Conservation (phyloP, 2,113 vertebrate species). For the Chiloscyllium plagiosum region DNA sequence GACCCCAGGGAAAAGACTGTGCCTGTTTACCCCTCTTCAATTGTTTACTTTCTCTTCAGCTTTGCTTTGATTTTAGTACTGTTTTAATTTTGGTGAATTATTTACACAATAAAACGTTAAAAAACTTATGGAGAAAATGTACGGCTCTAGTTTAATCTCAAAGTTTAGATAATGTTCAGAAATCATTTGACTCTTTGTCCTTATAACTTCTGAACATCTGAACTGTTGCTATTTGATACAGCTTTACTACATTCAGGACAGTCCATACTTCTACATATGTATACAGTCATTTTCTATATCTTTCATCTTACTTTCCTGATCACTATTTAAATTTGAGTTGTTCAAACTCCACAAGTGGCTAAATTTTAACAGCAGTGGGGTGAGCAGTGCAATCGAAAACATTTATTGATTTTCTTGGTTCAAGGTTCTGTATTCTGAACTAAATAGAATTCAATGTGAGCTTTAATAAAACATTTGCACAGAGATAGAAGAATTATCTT, state of each 20-base stretch:
- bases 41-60: background rate
- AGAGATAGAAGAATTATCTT: background rate
- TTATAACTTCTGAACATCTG: background rate
- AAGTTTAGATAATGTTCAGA: background rate
- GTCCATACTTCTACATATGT: background rate
- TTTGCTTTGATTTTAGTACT: background rate
- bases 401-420: background rate
- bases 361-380: background rate
- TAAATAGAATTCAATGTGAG: background rate
- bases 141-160: background rate
- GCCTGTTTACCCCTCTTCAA: background rate
- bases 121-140: background rate
- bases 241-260: background rate
- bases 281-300: background rate
- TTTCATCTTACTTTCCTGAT: too few relatives aligned
- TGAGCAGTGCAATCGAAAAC: background rate
- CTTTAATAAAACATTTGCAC: background rate
- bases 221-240: background rate
- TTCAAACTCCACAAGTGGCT: background rate
- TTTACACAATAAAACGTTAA: background rate
- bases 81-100: background rate
- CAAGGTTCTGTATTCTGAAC: background rate
- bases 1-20: too few relatives aligned
- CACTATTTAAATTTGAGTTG: conserved; percentile 5
- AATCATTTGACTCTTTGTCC: background rate